Evolutionary conservation across 2,797 vertebrate genomes (phyloP).

Genomic region (Antrozous pallidus): DNA sequence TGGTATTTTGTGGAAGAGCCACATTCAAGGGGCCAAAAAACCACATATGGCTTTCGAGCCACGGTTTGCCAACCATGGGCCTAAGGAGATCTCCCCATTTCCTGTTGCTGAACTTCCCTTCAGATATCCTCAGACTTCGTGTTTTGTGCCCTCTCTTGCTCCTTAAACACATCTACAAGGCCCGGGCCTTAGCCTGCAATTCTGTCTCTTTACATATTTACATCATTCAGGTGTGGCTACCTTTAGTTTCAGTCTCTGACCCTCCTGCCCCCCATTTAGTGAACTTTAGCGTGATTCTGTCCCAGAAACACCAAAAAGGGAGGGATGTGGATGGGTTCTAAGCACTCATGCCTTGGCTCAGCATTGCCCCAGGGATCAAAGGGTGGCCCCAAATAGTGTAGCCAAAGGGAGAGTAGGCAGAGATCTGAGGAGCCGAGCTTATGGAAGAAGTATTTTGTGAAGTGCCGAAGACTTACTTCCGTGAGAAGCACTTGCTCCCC

Average conservation of each 20-base stretch:
- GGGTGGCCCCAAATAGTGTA: constrained; percentile 2
- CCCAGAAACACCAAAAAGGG: constrained; percentile 31
- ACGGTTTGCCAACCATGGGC: no score
- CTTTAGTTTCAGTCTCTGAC: constrained; percentile 46
- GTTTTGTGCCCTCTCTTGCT: constrained; percentile 44
- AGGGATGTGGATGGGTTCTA: background rate
- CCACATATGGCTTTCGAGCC: no score
- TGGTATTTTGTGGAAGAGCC: no score
- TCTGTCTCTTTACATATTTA: constrained; percentile 25
- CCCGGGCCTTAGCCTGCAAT: background rate
- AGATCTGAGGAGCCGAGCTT: constrained; percentile 6
- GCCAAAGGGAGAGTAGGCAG: background rate
- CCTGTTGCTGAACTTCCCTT: background rate
- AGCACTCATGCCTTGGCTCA: background rate
- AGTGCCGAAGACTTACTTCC: background rate
- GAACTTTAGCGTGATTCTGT: constrained; percentile 26
- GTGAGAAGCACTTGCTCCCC: background rate
- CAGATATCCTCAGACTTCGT: constrained; percentile 30
- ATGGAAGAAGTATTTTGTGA: constrained; percentile 29
- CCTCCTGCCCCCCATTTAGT: background rate
- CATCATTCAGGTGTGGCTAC: background rate
- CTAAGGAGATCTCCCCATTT: constrained; percentile 35
- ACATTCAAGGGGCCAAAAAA: no score
- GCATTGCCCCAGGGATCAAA: background rate
- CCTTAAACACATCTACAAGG: background rate